These are phyloP conservation scores for Montifringilla adamsi DNA, from an alignment of 2,113 vertebrate species.

Conservation along the genomic window DNA sequence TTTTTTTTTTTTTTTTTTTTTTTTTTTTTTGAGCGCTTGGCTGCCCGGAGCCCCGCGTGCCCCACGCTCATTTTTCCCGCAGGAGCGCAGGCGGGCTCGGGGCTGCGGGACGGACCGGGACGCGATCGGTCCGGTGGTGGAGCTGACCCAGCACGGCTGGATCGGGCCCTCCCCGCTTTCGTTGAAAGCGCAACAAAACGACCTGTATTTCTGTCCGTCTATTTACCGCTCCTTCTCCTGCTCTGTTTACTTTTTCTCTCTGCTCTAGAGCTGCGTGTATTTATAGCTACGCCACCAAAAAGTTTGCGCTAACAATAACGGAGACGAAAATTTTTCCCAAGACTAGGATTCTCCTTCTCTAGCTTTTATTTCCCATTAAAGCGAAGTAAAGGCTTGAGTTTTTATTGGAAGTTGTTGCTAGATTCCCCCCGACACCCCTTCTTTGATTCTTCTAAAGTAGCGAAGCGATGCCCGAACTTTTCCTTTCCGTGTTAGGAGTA, in stretches of 20 bases:
- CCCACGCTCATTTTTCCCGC: neutral
- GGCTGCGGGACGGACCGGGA: neutral
- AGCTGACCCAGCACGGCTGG: neutral
- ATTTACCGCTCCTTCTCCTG: neutral
- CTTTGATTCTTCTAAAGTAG: neutral
- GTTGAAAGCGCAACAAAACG: neutral
- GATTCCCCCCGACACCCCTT: accelerated
- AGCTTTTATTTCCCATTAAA: neutral
- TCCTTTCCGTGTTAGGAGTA: neutral
- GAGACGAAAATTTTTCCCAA: neutral
- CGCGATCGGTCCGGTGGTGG: neutral
- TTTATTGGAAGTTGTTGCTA: neutral
- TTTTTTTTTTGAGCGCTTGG: accelerated
- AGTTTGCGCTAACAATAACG: neutral
- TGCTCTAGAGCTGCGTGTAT: neutral
- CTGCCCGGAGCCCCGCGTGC: neutral
- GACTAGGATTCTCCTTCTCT: neutral
- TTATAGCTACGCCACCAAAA: neutral
- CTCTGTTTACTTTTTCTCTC: neutral
- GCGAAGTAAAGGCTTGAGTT: neutral
- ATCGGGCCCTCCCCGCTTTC: neutral
- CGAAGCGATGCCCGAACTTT: neutral
- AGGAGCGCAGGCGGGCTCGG: neutral
- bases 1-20: neutral
- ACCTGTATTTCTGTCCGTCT: neutral